Evolutionary conservation across 2,113 vertebrate species (phyloP).

Genomic region (Podarcis muralis): DNA sequence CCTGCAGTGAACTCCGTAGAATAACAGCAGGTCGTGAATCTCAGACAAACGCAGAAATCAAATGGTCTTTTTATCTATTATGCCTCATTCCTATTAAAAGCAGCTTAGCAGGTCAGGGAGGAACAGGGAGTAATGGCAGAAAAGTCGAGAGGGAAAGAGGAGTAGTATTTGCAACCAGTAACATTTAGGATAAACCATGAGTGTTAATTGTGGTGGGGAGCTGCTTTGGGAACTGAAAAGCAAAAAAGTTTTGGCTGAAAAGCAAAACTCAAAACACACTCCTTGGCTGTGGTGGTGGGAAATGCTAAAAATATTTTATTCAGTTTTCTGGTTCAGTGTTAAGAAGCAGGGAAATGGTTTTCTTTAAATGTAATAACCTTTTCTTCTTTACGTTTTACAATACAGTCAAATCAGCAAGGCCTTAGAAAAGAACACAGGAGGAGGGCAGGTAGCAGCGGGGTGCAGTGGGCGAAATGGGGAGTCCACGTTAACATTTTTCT

Average conservation of each 20-base stretch:
- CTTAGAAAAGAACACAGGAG: not conserved
- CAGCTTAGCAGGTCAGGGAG: slow-evolving; percentile 32
- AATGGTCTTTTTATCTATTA: slow-evolving; percentile 3
- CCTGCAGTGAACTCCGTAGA: slow-evolving; percentile 29
- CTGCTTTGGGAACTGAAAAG: not conserved
- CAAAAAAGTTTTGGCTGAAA: too few relatives aligned
- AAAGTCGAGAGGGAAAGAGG: not conserved
- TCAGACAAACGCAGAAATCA: slow-evolving; percentile 46
- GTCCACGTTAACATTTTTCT: slow-evolving; percentile 46
- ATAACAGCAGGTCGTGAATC: slow-evolving; percentile 33
- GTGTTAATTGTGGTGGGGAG: not conserved
- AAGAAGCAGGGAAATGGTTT: not conserved
- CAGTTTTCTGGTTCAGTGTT: not conserved
- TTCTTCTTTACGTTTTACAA: not conserved
- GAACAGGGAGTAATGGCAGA: not conserved
- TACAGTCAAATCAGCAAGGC: not conserved
- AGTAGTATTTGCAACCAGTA: not conserved
- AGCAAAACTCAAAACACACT: not conserved
- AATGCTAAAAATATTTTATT: not conserved
- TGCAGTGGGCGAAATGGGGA: slow-evolving; percentile 2
- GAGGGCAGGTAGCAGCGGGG: slow-evolving; percentile 41
- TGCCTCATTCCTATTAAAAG: slow-evolving; percentile 15
- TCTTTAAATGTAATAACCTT: not conserved
- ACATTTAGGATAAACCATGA: not conserved
- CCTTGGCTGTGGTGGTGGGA: not conserved